Evolutionary conservation across 2,888 invertebrate species (phyloP), one percentile per base, ranked within the genome.

Genomic region (Bombylius discolor): DNA sequence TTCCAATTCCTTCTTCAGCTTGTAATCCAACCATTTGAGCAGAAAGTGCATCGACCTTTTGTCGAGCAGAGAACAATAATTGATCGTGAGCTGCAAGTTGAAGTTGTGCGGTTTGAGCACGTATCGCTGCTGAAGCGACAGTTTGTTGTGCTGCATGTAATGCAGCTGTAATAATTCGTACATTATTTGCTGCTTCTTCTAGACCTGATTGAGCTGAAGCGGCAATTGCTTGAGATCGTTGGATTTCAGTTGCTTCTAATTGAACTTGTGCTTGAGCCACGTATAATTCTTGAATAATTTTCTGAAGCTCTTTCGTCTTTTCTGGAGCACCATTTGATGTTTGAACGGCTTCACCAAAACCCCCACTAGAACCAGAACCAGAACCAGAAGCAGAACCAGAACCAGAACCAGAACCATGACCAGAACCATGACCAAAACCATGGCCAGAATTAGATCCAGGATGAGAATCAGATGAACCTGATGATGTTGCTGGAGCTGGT

Each of bases 1-100:
- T 63, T 7, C 64, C 62, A 47, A 73, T 67, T 4, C 73, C 72
- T 59, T 71, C 72, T 36, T 70, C 70, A 7, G 71, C 72, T 55
- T 72, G 71, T 46, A 71, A 56, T 0, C 70, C 71, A 2, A 72
- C 72, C 63, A 73, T 70, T 62, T 74, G 72, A 4, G 74, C 70
- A 11, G 74, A 74, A 0, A 74, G 51, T 1, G 73, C 68, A 50
- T 74, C 74, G 23, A 74, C 73, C 54, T 70, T 70, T 63, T 74
- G 74, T 3, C 74, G 66, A 5, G 74, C 73, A 1, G 74, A 73
- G 55, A 74, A 74, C 6, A 74, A 58, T 44, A 74, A 59, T 58
- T 74, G 74, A 60, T 74, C 73, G 53, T 74, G 74, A 0, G 74
- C 74, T 4, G 73, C 72, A 55, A 74, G 58, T 62, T 74, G 74